A percentile compares a stretch with the other conserved stretches of the same genome.
Conservation (phyloP, 1,140 invertebrate genomes). For the Micrasema longulum region DNA sequence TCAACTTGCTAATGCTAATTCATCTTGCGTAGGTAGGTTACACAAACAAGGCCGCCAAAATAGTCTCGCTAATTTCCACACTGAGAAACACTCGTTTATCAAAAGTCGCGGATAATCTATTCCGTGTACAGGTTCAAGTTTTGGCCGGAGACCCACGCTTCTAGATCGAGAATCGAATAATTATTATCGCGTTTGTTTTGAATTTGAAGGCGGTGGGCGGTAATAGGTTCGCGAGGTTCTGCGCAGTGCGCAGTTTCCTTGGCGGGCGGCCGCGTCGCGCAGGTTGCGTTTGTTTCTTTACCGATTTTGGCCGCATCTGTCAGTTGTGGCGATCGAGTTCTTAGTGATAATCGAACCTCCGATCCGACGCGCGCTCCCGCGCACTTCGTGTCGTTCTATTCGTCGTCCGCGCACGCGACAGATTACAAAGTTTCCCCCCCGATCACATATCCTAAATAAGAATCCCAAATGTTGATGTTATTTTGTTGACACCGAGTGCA, state of each 20-base stretch:
- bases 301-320: constrained; percentile 37
- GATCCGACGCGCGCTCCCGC: constrained; percentile 26
- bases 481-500: too few relatives aligned
- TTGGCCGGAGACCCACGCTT: constrained; percentile 7
- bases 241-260: constrained; percentile 1
- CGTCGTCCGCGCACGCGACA: not conserved
- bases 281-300: constrained; percentile 17
- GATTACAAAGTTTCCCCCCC: not conserved
- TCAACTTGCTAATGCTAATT: not conserved
- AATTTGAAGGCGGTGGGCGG: constrained; percentile 19
- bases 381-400: constrained; percentile 1
- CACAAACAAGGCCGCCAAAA: constrained; percentile 23
- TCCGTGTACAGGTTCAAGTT: constrained; percentile 2
- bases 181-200: constrained; percentile 24
- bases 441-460: too few relatives aligned
- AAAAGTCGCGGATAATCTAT: constrained; percentile 21
- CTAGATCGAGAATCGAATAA: not conserved
- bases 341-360: constrained; percentile 33
- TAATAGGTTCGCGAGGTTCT: not conserved
- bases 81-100: constrained; percentile 33
- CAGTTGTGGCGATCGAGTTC: not conserved
- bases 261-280: constrained; percentile 1
- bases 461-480: too few relatives aligned
- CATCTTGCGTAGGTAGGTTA: not conserved
- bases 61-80: constrained; percentile 21